Base-by-base conservation (phyloP, 1,140 invertebrate genomes). In the Physella acuta region DNA sequence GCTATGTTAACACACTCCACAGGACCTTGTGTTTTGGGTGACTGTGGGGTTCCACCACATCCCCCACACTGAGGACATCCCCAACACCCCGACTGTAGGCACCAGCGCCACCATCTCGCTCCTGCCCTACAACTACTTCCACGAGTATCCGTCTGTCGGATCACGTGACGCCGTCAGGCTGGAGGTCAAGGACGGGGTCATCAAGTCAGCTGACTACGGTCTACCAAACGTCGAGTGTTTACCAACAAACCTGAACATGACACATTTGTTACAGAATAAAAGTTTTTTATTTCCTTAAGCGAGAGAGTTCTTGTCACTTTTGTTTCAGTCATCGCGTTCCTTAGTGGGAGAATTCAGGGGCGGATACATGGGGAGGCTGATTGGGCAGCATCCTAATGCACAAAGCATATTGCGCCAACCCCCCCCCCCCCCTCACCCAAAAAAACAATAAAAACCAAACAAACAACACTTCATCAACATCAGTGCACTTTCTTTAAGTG, bases 181-280 rank as follows among this genome's bases (percentile, higher is more conserved):
- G 91, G 89, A 93, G 1, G 51, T 4, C 30, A 66, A 30, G 3
- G 20, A 56, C 55, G 31, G 31, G 1, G 1, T 3, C n/a, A 3
- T 56, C 36, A 20, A 37, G 14, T 1, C 56, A 20, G 51, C 55
- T 28, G 53, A 56, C n/a, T 56, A 56, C 11, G 64, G 33, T 3
- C 16, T 26, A 33, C 30, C 64, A 0, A 39, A 5, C 26, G 24
- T 2, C 24, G 5, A 5, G 3, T 64, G 62, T 37, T 34, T 33
- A 31, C 52, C 64, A 26, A 56, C 34, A 8, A 37, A 1, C 1
- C n/a, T 55, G 3, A n/a, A 56, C 36, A 37, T 51, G n/a, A 11
- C 39, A 20, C 20, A 44, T 44, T 44, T 44, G 20, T 44, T 44
- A 20, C 39, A 11, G 20, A 44, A 44, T 44, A 44, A 44, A 44